Evolutionary conservation across 1,140 invertebrate genomes (phyloP).

Genomic region (Aphelenchoides besseyi): DNA sequence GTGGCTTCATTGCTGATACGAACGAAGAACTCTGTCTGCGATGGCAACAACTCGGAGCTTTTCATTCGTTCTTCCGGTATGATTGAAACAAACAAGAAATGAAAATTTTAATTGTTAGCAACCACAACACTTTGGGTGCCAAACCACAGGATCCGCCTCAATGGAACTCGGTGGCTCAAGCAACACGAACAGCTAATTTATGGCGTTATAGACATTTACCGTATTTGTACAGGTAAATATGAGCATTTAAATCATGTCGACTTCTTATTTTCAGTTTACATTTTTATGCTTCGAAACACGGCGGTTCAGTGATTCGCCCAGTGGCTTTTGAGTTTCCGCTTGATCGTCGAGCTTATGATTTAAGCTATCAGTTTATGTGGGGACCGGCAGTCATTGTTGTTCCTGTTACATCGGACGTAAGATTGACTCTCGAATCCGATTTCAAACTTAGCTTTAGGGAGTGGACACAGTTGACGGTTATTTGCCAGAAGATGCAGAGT

Average conservation of each 20-base stretch:
- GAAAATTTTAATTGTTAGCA: slow-evolving; percentile 6
- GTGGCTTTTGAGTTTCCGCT: slow-evolving; percentile 56
- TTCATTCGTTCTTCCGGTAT: slow-evolving; percentile 39
- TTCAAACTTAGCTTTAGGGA: slow-evolving; percentile 24
- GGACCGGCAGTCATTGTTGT: slow-evolving; percentile 40
- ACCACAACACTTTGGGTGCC: slow-evolving; percentile 51
- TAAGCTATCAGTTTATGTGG: slow-evolving; percentile 55
- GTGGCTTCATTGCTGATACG: slow-evolving; percentile 63
- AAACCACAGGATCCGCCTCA: slow-evolving; percentile 55
- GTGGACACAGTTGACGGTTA: slow-evolving; percentile 38
- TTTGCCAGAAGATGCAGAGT: slow-evolving; percentile 35
- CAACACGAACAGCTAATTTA: slow-evolving; percentile 56
- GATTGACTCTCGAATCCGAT: background rate
- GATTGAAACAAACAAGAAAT: background rate
- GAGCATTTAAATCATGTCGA: background rate
- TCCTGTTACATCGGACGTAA: background rate
- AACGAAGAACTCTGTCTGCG: slow-evolving; percentile 62
- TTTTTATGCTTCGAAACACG: slow-evolving; percentile 25
- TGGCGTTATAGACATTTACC: slow-evolving; percentile 60
- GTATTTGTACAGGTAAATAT: slow-evolving; percentile 50
- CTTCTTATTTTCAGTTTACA: slow-evolving; percentile 20
- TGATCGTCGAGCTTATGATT: slow-evolving; percentile 32
- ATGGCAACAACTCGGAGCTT: slow-evolving; percentile 57
- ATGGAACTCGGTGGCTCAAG: slow-evolving; percentile 58
- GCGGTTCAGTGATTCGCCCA: slow-evolving; percentile 53